These are phyloP conservation scores for Heliothis virescens DNA, from an alignment of 1,140 invertebrate species.

Conservation along the genomic window DNA sequence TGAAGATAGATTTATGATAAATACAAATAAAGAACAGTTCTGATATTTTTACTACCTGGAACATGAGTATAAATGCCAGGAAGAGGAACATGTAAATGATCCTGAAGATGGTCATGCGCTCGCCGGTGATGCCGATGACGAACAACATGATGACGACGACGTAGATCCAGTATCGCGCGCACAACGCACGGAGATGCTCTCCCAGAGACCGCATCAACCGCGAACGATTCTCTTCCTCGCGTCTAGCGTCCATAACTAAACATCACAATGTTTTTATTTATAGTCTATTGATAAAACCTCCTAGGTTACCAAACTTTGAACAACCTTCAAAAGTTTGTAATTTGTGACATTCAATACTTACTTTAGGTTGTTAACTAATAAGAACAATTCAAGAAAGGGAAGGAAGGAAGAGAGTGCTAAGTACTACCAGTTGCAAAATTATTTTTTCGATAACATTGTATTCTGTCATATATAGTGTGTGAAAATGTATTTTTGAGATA, in stretches of 20 bases:
- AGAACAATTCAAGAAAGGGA: no score
- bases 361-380: no score
- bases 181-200: slow-evolving; percentile 67
- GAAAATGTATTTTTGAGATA: background rate
- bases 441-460: no score
- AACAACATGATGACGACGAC: slow-evolving; percentile 97
- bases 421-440: no score
- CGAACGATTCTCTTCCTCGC: slow-evolving; percentile 68
- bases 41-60: slow-evolving; percentile 90
- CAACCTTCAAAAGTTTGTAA: background rate
- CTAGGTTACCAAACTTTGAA: slow-evolving; percentile 4
- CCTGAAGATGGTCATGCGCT: slow-evolving; percentile 96
- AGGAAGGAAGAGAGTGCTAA: no score
- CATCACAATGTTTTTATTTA: background rate
- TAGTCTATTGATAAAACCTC: slow-evolving; percentile 22
- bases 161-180: slow-evolving; percentile 98
- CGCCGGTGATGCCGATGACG: slow-evolving; percentile 95
- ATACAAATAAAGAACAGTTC: background rate
- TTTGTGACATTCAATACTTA: no score
- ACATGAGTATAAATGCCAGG: slow-evolving; percentile 96
- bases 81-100: slow-evolving; percentile 99
- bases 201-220: slow-evolving; percentile 70
- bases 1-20: background rate
- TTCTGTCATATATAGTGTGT: no score
- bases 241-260: slow-evolving; percentile 71